Evolutionary conservation across 2,113 vertebrate species (phyloP), one percentile per base, ranked within the genome.

Genomic region (Crotalus tigris): DNA sequence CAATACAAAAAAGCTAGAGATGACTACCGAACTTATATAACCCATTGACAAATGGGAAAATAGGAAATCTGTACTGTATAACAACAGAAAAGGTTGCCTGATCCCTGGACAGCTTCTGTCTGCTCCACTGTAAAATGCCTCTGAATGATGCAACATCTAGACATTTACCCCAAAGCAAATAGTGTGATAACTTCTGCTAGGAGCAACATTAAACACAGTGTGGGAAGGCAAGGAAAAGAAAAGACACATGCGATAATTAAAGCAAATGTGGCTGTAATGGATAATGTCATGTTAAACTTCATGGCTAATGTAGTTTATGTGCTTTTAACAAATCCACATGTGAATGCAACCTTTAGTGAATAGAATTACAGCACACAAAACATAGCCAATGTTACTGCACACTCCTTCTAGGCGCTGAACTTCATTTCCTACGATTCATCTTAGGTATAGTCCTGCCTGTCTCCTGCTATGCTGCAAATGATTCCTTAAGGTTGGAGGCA

Each of bases 401-500:
- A 6, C 4, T 33, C 57, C 1, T 49, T 4, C 46, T 44, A 55
- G 1, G 2, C 49, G 58, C 59, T 55, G 69, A 92, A 23, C n/a
- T 53, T 59, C 11, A 88, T 3, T 7, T 2, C 55, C 0, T 21
- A 4, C 33, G 15, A 44, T 29, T 49, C 75, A 86, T 87, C 23
- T 46, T 33, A 0, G 11, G 12, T 5, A 15, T 3, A n/a, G 39
- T 39, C 39, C 39, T 39, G 54, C 4, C 0, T 0, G 11, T 2
- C 58, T 89, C 92, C 8, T 51, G 10, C 54, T 24, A 46, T 0
- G 6, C 53, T 94, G 93, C 88, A 94, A 95, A 95, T 94, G 88
- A 69, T 57, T 91, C 85, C 89, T 49, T 61, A 93, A 93, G 44
- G 64, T 58, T 94, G 89, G 61, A 95, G 94, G 91, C 91, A 89